phyloP scores from a whole-genome alignment of 2,797 vertebrate genomes.

The Acanthopagrus latus region DNA sequence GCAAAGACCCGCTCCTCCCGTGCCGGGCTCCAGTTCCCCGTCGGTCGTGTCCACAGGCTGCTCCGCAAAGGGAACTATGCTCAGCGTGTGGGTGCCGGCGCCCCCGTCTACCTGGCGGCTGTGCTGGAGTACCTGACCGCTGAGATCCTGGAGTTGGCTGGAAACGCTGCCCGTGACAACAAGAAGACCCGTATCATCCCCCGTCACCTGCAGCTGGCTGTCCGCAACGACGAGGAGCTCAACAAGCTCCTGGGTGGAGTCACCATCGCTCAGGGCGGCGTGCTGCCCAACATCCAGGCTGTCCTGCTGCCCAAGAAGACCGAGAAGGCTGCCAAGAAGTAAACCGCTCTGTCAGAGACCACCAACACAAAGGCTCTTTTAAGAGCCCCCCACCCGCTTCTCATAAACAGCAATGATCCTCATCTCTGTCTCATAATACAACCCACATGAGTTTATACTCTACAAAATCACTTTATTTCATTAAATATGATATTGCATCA shows the following conservation, averaged over 20 bases:
- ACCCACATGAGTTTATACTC: no score
- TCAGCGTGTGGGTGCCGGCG: no score
- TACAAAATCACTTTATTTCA: no score
- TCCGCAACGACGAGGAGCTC: constrained; percentile 48
- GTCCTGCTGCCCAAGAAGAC: background rate
- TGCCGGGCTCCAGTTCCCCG: constrained; percentile 7
- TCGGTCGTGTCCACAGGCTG: no score
- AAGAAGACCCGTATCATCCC: constrained; percentile 25
- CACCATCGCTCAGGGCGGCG: background rate
- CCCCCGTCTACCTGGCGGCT: no score
- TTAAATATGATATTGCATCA: no score
- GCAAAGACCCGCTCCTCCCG: constrained; percentile 4
- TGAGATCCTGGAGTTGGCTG: background rate
- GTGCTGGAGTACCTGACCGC: constrained; percentile 14
- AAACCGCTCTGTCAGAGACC: background rate
- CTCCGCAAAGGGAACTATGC: no score
- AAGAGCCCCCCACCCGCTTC: background rate
- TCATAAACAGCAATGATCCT: background rate
- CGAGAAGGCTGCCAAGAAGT: background rate
- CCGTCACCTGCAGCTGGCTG: background rate
- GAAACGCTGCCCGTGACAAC: constrained; percentile 16
- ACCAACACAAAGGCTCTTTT: background rate
- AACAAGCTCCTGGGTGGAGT: constrained; percentile 19
- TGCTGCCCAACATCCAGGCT: background rate
- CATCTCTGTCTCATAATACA: no score